Percentiles rank a stretch among this genome's conserved stretches.
Conservation (phyloP, 37 sponge, comb jelly and placozoan species). For the Spongilla lacustris region DNA sequence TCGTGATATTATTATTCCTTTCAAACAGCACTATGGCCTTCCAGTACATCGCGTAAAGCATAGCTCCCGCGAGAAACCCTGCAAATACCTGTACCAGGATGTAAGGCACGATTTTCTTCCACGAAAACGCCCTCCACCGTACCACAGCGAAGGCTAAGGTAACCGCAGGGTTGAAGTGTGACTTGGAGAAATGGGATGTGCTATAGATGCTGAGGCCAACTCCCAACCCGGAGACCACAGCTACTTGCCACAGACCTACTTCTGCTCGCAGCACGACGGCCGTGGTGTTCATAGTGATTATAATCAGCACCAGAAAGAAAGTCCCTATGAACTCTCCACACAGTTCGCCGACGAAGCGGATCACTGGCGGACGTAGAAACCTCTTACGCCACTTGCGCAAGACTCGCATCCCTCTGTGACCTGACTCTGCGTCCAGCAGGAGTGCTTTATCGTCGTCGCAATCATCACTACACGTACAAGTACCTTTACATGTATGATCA, state of each 20-base stretch:
- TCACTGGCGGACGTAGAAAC: not conserved
- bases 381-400: too few relatives aligned
- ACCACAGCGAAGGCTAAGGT: slow-evolving; percentile 59
- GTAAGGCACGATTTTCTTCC: slow-evolving; percentile 40
- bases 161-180: slow-evolving; percentile 67
- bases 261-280: slow-evolving; percentile 29
- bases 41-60: slow-evolving; percentile 18
- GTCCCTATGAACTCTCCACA: slow-evolving; percentile 56
- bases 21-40: slow-evolving; percentile 35
- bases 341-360: not conserved
- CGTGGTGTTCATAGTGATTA: slow-evolving; percentile 27
- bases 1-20: slow-evolving; percentile 4
- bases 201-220: slow-evolving; percentile 45
- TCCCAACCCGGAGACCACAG: slow-evolving; percentile 38
- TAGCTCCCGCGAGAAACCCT: slow-evolving; percentile 22
- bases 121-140: slow-evolving; percentile 29
- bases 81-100: slow-evolving; percentile 43
- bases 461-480: too few relatives aligned
- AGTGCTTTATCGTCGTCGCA: too few relatives aligned
- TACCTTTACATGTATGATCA: too few relatives aligned
- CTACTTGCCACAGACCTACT: slow-evolving; percentile 62
- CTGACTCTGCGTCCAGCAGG: too few relatives aligned
- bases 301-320: slow-evolving; percentile 24
- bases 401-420: too few relatives aligned
- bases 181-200: slow-evolving; percentile 51